Percentiles rank a stretch among this genome's conserved stretches.
Conservation (phyloP, 2,797 vertebrate species). For the Chelmon rostratus region DNA sequence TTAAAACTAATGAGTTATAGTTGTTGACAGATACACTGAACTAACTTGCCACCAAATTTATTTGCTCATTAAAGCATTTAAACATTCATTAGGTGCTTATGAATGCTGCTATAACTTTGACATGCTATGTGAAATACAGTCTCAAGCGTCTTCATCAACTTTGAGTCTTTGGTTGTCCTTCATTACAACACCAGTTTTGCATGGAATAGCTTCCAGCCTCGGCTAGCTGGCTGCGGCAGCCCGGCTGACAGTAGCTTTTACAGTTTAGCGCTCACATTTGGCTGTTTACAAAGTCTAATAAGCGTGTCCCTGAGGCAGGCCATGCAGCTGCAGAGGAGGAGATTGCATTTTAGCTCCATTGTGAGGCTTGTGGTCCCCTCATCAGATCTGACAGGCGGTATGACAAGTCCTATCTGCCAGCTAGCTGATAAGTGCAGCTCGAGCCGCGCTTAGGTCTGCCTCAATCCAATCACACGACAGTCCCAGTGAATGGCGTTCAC, state of each 20-base stretch:
- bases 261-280: conserved; percentile 75
- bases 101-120: not conserved
- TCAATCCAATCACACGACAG: conserved; percentile 85
- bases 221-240: conserved; percentile 52
- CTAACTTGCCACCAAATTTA: not conserved
- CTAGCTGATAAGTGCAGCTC: conserved; percentile 85
- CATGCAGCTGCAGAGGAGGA: conserved; percentile 79
- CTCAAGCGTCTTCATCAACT: conserved; percentile 19
- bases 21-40: not conserved
- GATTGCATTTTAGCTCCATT: conserved; percentile 87
- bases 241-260: conserved; percentile 73
- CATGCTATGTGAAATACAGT: no score
- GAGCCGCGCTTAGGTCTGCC: conserved; percentile 81
- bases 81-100: not conserved
- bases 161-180: conserved; percentile 43
- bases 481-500: conserved; percentile 69
- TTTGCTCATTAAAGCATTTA: not conserved
- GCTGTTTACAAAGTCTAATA: conserved; percentile 87
- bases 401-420: conserved; percentile 87
- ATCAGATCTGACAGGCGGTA: conserved; percentile 86
- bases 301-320: conserved; percentile 78
- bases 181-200: conserved; percentile 51
- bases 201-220: conserved; percentile 50
- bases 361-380: conserved; percentile 80
- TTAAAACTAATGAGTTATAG: not conserved